Evolutionary conservation across 2,888 invertebrate species (phyloP).

Genomic region (Augiades crinisus): DNA sequence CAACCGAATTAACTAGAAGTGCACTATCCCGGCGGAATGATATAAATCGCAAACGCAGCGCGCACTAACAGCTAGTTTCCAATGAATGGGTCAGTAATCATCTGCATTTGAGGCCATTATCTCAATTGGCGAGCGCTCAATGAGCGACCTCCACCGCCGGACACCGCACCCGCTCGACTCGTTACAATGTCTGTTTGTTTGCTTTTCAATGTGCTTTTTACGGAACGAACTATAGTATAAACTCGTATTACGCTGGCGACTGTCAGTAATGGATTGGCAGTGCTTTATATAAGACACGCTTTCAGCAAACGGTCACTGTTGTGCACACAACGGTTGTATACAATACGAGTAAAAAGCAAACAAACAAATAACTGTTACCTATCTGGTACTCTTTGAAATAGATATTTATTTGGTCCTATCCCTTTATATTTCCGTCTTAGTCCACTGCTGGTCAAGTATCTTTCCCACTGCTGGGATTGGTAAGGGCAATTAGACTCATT

Average conservation of each 20-base stretch:
- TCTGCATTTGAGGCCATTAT: constrained; percentile 77
- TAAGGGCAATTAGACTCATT: too few species aligned
- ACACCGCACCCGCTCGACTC: constrained; percentile 66
- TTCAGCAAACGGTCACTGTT: neutral
- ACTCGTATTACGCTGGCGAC: neutral
- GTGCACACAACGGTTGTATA: neutral
- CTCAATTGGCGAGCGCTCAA: constrained; percentile 76
- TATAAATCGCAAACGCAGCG: constrained; percentile 56
- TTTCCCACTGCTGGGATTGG: too few species aligned
- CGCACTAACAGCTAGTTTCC: constrained; percentile 63
- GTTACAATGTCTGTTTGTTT: constrained; percentile 61
- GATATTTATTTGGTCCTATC: too few species aligned
- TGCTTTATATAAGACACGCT: constrained; percentile 15
- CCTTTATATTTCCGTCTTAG: too few species aligned
- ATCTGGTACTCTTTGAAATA: too few species aligned
- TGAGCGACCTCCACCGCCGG: constrained; percentile 70
- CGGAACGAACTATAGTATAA: constrained; percentile 25
- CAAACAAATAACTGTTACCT: too few species aligned
- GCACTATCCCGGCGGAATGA: constrained; percentile 43
- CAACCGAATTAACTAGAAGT: constrained; percentile 57
- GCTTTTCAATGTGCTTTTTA: constrained; percentile 65
- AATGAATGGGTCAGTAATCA: constrained; percentile 77
- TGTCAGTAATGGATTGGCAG: constrained; percentile 4
- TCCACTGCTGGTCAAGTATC: too few species aligned
- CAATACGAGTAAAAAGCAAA: neutral